These are phyloP conservation scores for Caenorhabditis becei DNA, from an alignment of 2,888 invertebrate genomes.

Conservation along the genomic window DNA sequence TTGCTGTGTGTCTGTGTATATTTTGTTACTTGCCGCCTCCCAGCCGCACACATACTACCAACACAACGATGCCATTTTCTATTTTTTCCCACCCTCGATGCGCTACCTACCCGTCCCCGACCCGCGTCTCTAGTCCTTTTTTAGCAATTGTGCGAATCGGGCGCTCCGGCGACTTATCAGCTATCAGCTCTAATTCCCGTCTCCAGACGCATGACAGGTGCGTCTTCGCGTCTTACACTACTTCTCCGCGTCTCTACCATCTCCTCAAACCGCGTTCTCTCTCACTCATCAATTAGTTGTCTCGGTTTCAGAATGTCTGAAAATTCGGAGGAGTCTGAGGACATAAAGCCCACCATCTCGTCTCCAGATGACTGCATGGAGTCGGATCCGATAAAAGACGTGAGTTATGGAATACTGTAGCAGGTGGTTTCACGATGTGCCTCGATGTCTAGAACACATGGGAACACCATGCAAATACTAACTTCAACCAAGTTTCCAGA, in stretches of 20 bases:
- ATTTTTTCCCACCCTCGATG: constrained; percentile 57
- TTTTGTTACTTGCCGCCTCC: constrained; percentile 64
- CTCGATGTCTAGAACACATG: neutral
- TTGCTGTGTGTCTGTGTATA: constrained; percentile 53
- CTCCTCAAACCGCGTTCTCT: constrained; percentile 3
- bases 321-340: constrained; percentile 52
- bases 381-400: constrained; percentile 58
- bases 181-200: constrained; percentile 1
- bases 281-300: neutral
- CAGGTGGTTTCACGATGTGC: neutral
- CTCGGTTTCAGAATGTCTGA: constrained; percentile 46
- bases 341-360: constrained; percentile 42
- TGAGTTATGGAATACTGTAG: too few species aligned
- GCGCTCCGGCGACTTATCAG: neutral
- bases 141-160: neutral
- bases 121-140: constrained; percentile 5
- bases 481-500: constrained; percentile 29
- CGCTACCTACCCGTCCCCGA: constrained; percentile 20
- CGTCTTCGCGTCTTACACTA: constrained; percentile 19
- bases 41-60: constrained; percentile 61
- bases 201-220: constrained; percentile 32
- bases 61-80: constrained; percentile 53
- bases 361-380: constrained; percentile 59
- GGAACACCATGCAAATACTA: neutral
- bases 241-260: constrained; percentile 9